phyloP scores from a whole-genome alignment of 1,140 invertebrate species.

The Drosophila ananassae region DNA sequence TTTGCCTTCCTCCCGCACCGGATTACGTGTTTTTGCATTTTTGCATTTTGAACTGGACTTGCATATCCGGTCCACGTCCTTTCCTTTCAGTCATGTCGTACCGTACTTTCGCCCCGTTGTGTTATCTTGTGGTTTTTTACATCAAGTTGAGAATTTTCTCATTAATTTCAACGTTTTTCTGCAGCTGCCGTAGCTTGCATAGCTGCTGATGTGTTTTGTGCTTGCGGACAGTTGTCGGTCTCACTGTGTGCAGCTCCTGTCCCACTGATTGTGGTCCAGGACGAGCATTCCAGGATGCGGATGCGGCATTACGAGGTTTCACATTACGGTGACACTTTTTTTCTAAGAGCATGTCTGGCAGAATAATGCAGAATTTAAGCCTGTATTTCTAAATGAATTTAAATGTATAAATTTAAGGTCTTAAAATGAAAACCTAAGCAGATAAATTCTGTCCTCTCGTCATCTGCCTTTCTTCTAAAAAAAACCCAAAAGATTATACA shows the following conservation, averaged over 20 bases:
- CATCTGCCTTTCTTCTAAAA: too few relatives aligned
- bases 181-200: constrained; percentile 28
- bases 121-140: constrained; percentile 77
- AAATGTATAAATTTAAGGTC: not conserved
- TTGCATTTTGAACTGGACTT: constrained; percentile 66
- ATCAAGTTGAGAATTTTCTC: constrained; percentile 79
- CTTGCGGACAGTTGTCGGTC: constrained; percentile 61
- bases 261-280: constrained; percentile 41
- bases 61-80: constrained; percentile 51
- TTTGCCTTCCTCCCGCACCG: constrained; percentile 15
- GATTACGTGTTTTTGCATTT: constrained; percentile 71
- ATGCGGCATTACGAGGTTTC: constrained; percentile 4
- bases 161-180: constrained; percentile 79
- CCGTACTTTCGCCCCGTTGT: constrained; percentile 28
- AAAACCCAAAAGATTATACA: too few relatives aligned
- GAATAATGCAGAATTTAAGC: constrained; percentile 21
- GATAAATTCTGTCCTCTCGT: too few relatives aligned
- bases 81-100: not conserved
- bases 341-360: constrained; percentile 28
- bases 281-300: not conserved
- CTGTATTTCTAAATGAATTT: not conserved
- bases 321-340: constrained; percentile 30
- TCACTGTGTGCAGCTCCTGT: constrained; percentile 31
- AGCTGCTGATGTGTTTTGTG: constrained; percentile 72
- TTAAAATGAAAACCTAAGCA: too few relatives aligned